A percentile compares a stretch with the other conserved stretches of the same genome.
phyloP scores from a whole-genome alignment of 2,797 vertebrate genomes.

The Smutsia gigantea region DNA sequence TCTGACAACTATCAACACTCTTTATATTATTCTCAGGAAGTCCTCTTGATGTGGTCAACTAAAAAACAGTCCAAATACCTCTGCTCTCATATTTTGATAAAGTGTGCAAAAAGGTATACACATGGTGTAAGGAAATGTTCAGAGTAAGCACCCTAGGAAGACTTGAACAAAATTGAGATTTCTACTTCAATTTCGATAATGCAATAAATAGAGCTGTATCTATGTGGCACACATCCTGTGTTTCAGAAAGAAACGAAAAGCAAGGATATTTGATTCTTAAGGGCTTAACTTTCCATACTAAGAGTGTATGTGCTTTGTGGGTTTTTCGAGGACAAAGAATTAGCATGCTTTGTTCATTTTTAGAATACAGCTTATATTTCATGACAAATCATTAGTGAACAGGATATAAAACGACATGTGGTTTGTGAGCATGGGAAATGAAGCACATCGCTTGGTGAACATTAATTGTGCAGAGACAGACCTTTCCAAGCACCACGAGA shows the following conservation, averaged over 20 bases:
- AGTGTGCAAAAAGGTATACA: neutral
- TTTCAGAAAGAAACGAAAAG: neutral
- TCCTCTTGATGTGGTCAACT: neutral
- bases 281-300: neutral
- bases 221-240: neutral
- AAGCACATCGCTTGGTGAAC: neutral
- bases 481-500: neutral
- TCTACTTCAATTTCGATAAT: neutral
- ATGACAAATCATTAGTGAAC: neutral
- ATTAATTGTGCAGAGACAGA: neutral
- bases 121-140: neutral
- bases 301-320: neutral
- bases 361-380: neutral
- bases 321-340: neutral
- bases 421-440: constrained; percentile 6
- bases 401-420: neutral
- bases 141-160: neutral
- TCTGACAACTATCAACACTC: neutral
- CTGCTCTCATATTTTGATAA: constrained; percentile 37
- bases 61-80: neutral
- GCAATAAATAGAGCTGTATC: neutral
- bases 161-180: neutral
- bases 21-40: constrained; percentile 45
- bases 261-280: neutral
- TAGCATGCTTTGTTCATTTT: neutral